Conservation (phyloP, 2,797 vertebrate species). For the Cyprinella venusta region DNA sequence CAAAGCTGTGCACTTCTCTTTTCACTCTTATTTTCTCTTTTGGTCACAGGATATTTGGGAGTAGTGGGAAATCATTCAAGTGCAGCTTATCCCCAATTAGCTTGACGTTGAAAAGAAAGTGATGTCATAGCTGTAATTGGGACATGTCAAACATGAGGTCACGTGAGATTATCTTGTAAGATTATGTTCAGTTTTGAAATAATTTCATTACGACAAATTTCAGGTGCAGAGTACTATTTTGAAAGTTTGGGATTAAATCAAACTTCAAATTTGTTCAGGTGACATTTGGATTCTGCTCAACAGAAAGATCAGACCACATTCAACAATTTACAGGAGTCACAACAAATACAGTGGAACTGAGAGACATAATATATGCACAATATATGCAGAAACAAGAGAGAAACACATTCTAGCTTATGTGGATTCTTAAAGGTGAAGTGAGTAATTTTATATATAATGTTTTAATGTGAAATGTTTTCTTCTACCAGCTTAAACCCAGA, state of each 20-base stretch:
- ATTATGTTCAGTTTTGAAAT: background rate
- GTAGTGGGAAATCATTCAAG: background rate
- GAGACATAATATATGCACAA: background rate
- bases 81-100: background rate
- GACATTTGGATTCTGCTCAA: background rate
- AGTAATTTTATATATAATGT: background rate
- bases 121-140: background rate
- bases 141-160: background rate
- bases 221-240: background rate
- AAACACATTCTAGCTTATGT: background rate
- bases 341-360: background rate
- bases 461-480: background rate
- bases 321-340: background rate
- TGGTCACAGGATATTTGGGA: background rate
- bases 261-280: background rate
- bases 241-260: background rate
- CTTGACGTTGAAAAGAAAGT: background rate
- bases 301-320: background rate
- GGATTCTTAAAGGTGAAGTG: background rate
- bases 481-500: background rate
- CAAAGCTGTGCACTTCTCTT: background rate
- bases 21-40: background rate
- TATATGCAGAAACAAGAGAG: background rate
- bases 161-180: background rate
- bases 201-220: background rate